Evolutionary conservation across 2,797 vertebrate genomes (phyloP), one percentile per base, ranked within the genome.

Genomic region (Lindbergichthys nudifrons): DNA sequence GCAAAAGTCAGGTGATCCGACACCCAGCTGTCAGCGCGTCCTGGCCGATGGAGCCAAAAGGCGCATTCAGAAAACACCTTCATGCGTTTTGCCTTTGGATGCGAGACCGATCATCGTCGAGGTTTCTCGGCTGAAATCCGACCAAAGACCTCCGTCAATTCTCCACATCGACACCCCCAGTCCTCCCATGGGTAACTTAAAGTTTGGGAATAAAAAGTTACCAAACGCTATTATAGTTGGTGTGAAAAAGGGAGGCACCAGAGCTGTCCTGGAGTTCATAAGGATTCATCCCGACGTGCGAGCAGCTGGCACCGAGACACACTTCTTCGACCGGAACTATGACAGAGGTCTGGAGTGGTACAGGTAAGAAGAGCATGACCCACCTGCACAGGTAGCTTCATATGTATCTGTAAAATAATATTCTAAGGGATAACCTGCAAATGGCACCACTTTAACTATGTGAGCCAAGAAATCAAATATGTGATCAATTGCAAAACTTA

Each of bases 301-400:
- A 62, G 97, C 97, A 0, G 88, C 97, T 66, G 97, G 97, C 62
- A 97, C 96, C 0, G 97, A 97, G 88, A 96, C 97, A 15, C 97
- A 97, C 90, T 97, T 97, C 92, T 97, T 97, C 85, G 97, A 97
- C 87, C 90, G 97, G 86, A 96, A 97, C 93, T 97, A 97, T 83
- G 94, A 95, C 50, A 87, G 93, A 68, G 96, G 97, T 36, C 92
- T 97, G 84, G 96, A 97, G 90, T 97, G 97, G 97, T 97, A 97
- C 96, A 96, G 96, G 97, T 97, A 93, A 95, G 94, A 93, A 95
- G 94, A 58, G 10, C 21, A 6, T 3, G 6, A 18, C 46, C 67
- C 75, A 84, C 82, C 78, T 79, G 70, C 21, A 23, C 70, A 81
- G 53, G 68, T 58, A 59, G 26, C 36, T 30, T 26, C 16, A 6